Evolutionary conservation across 2,113 vertebrate genomes (phyloP).

Genomic region (Hippoglossus stenolepis): DNA sequence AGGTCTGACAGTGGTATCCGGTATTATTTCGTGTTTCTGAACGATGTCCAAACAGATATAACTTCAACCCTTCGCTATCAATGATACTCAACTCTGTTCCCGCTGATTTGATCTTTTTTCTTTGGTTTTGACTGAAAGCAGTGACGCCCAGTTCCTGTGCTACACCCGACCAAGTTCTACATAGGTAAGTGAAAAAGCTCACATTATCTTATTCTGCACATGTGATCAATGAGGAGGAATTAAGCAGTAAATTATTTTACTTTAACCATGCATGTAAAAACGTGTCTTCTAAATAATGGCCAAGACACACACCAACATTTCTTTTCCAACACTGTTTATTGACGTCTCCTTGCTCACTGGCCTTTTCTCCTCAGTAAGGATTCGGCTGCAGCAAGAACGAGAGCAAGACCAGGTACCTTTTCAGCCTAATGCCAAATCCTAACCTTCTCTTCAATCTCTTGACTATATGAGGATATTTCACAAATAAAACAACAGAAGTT

Average conservation of each 20-base stretch:
- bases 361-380: slow-evolving; percentile 61
- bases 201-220: slow-evolving; percentile 19
- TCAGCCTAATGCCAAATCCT: neutral
- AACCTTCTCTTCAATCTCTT: neutral
- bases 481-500: neutral
- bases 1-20: too few species aligned
- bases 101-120: neutral
- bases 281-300: too few species aligned
- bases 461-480: too few species aligned
- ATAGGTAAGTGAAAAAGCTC: slow-evolving; percentile 71
- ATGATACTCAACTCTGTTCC: too few species aligned
- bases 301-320: neutral
- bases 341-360: neutral
- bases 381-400: slow-evolving; percentile 76
- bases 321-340: neutral
- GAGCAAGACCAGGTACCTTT: slow-evolving; percentile 83
- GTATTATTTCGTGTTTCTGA: too few species aligned
- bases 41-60: too few species aligned
- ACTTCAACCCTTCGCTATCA: neutral
- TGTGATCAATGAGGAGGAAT: neutral
- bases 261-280: too few species aligned
- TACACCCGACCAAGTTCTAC: slow-evolving; percentile 69
- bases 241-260: neutral
- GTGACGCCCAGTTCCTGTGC: slow-evolving; percentile 75
- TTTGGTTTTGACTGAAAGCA: slow-evolving; percentile 74